Evolutionary conservation across 30 jellyfish, hydroid and myxozoan species (phyloP).

Genomic region (Aurelia sp.): DNA sequence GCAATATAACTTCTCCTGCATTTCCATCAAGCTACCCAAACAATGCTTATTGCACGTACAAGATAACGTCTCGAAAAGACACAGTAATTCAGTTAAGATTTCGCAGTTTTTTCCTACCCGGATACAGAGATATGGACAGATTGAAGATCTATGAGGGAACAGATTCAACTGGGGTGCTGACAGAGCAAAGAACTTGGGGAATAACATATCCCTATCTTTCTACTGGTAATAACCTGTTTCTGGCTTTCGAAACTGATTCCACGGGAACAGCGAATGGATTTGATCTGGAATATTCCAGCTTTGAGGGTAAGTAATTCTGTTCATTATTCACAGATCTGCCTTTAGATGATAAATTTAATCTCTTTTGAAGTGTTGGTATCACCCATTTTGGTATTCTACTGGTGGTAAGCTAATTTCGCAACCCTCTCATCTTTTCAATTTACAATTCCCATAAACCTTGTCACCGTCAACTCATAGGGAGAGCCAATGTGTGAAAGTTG

Average conservation of each 20-base stretch:
- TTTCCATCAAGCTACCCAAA: conserved; percentile 64
- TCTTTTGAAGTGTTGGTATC: too few species aligned
- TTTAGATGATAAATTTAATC: too few species aligned
- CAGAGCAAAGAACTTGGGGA: conserved; percentile 33
- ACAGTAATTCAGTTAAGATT: conserved; percentile 17
- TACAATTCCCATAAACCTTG: too few species aligned
- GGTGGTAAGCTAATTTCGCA: too few species aligned
- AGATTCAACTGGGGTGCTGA: conserved; percentile 14
- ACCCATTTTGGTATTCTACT: too few species aligned
- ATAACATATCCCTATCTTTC: conserved; percentile 26
- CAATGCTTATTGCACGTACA: conserved; percentile 51
- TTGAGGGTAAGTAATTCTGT: background rate
- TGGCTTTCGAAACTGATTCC: conserved; percentile 25
- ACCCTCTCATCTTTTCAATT: too few species aligned
- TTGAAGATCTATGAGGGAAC: conserved; percentile 14
- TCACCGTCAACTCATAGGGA: too few species aligned
- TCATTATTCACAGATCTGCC: too few species aligned
- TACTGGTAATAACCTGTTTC: conserved; percentile 8
- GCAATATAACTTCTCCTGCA: conserved; percentile 58
- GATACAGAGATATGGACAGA: conserved; percentile 39
- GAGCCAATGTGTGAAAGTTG: too few species aligned
- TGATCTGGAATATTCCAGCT: background rate
- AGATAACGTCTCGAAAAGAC: conserved; percentile 40
- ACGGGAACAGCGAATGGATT: conserved; percentile 32
- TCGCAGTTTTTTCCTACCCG: background rate